These are phyloP conservation scores for Platyscapa corneri DNA, from an alignment of 1,140 invertebrate genomes.

Conservation along the genomic window DNA sequence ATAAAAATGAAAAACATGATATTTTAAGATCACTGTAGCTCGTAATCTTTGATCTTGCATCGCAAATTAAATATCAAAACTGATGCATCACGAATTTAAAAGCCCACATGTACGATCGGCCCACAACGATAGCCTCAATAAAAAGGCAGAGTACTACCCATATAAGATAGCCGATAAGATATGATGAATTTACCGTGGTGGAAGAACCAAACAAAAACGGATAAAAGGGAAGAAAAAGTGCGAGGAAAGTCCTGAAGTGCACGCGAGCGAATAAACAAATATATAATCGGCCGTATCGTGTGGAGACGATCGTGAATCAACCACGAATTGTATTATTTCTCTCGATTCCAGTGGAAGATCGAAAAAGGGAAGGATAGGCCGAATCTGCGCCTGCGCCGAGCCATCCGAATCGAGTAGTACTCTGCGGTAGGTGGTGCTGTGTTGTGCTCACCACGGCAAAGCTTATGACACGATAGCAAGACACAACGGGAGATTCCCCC, in stretches of 20 bases:
- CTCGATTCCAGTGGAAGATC: background rate
- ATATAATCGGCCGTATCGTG: slow-evolving; percentile 43
- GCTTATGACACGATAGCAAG: background rate
- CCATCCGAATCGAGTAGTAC: background rate
- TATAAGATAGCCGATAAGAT: slow-evolving; percentile 40
- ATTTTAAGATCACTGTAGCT: background rate
- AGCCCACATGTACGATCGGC: slow-evolving; percentile 7
- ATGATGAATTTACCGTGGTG: slow-evolving; percentile 42
- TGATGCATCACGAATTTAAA: slow-evolving; percentile 36
- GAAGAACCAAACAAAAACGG: slow-evolving; percentile 39
- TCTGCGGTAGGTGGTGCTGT: slow-evolving; percentile 5
- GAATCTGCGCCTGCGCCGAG: background rate
- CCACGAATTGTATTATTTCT: slow-evolving; percentile 35
- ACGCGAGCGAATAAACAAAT: slow-evolving; percentile 45
- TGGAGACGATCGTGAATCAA: slow-evolving; percentile 38
- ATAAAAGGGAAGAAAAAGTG: slow-evolving; percentile 34
- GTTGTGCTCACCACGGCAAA: background rate
- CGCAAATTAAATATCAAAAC: slow-evolving; percentile 20
- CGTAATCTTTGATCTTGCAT: background rate
- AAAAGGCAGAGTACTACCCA: slow-evolving; percentile 2
- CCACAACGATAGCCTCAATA: background rate
- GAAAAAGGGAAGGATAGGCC: background rate
- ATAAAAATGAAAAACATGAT: background rate
- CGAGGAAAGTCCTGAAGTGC: slow-evolving; percentile 45
- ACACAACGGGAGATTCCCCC: background rate